phyloP scores from a whole-genome alignment of 2,888 invertebrate genomes.

The Microplitis manilae region DNA sequence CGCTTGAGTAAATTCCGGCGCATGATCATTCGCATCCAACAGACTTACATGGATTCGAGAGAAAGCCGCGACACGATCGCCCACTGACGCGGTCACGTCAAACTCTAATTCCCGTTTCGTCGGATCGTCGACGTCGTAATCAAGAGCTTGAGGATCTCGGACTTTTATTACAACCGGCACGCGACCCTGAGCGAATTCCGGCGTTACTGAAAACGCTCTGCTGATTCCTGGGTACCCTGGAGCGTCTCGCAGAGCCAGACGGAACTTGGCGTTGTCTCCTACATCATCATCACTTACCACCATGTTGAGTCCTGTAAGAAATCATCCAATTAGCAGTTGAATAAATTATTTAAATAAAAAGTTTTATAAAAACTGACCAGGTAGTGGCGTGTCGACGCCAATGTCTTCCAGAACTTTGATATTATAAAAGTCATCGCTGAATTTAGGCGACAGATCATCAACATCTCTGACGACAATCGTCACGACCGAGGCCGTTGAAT shows the following conservation, averaged over 20 bases:
- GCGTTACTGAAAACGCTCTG: slow-evolving; percentile 74
- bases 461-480: slow-evolving; percentile 86
- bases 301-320: slow-evolving; percentile 77
- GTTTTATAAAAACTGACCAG: slow-evolving; percentile 61
- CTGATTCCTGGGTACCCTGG: slow-evolving; percentile 67
- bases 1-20: slow-evolving; percentile 78
- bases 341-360: no score
- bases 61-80: slow-evolving; percentile 74
- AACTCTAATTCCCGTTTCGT: slow-evolving; percentile 77
- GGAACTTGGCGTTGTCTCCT: slow-evolving; percentile 82
- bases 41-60: slow-evolving; percentile 78
- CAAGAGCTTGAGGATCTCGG: slow-evolving; percentile 77
- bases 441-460: slow-evolving; percentile 83
- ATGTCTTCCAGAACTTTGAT: slow-evolving; percentile 85
- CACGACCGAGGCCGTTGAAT: slow-evolving; percentile 79
- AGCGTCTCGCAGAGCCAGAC: slow-evolving; percentile 76
- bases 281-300: slow-evolving; percentile 83
- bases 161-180: slow-evolving; percentile 84
- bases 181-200: slow-evolving; percentile 79
- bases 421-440: slow-evolving; percentile 78
- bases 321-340: not conserved
- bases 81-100: slow-evolving; percentile 78
- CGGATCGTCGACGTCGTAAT: slow-evolving; percentile 80
- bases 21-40: slow-evolving; percentile 86
- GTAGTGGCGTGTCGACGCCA: slow-evolving; percentile 79